These are phyloP conservation scores for Oscheius sp. DNA, from an alignment of 2,888 invertebrate genomes.

Conservation along the genomic window DNA sequence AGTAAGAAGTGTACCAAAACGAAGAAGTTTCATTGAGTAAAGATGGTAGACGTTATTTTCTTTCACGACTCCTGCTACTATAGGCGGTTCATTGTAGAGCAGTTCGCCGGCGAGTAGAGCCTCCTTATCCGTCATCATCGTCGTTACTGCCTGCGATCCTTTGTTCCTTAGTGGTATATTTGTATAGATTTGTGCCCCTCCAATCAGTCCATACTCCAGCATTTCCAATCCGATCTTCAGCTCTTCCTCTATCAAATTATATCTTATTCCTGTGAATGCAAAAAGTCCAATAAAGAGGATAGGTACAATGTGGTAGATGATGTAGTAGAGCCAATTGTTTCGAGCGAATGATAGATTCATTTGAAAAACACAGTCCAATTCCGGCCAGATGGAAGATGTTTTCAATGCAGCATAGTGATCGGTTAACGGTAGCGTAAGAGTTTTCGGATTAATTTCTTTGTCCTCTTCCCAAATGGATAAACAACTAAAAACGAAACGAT, in stretches of 20 bases:
- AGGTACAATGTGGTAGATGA: not conserved
- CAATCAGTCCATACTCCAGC: not conserved
- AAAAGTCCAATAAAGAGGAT: not conserved
- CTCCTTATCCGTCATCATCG: not conserved
- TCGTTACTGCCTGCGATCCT: not conserved
- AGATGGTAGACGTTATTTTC: not conserved
- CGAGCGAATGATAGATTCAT: not conserved
- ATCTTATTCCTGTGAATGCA: not conserved
- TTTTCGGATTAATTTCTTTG: not conserved
- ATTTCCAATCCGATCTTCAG: not conserved
- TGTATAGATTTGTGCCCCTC: not conserved
- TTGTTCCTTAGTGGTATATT: not conserved
- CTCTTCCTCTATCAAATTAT: not conserved
- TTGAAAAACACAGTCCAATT: not conserved
- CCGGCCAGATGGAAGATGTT: not conserved
- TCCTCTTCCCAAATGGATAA: not conserved
- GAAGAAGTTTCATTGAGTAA: constrained; percentile 17
- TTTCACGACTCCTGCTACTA: constrained; percentile 1
- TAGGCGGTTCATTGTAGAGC: constrained; percentile 11
- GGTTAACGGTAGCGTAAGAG: not conserved
- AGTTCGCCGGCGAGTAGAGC: not conserved
- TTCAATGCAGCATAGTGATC: not conserved
- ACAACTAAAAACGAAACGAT: constrained; percentile 7
- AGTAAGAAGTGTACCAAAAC: not conserved
- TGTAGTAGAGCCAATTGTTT: not conserved